Evolutionary conservation across 2,113 vertebrate species (phyloP), one percentile per base, ranked within the genome.

Genomic region (Lipophrys pholis): DNA sequence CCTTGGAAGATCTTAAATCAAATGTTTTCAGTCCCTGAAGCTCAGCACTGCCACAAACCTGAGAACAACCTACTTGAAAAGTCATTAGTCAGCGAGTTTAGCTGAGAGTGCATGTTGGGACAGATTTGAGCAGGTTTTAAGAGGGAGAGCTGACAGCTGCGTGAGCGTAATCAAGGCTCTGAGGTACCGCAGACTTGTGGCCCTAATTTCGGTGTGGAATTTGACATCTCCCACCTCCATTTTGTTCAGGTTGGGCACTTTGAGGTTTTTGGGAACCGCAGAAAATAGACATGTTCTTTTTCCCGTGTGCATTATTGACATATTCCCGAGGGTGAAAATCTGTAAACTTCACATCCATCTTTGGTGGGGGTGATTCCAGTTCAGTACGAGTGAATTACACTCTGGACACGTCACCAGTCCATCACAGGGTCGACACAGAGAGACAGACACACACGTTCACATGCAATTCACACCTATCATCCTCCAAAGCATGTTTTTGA

Each of bases 81-180:
- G 48, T 21, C 3, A 53, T 59, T 46, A 39, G 12, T 69, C 16
- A 65, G 17, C 53, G 40, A 10, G 36, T 62, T 0, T 11, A 70
- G 53, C 60, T 4, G 6, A 16, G 9, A 56, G 40, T 64, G 54
- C 65, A 50, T 68, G 73, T 72, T 51, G 50, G 48, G 58, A 50
- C 57, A 72, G 43, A 75, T 71, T 71, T 3, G n/a, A 74, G 57
- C 65, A 40, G 0, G 38, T 56, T 67, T 76, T 21, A 16, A 49
- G 16, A 50, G 54, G 1, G 11, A 70, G 61, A 0, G 1, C 36
- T 69, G 71, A 79, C 62, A 78, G 55, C n/a, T 16, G 16, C 3
- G 5, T 16, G 0, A 67, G 40, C 65, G 79, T 63, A 63, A 76
- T 73, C 3, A 0, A 52, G 39, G 66, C 70, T 75, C 73, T 51